These are phyloP conservation scores for Triplophysa dalaica DNA, from an alignment of 2,113 vertebrate genomes.

Conservation along the genomic window DNA sequence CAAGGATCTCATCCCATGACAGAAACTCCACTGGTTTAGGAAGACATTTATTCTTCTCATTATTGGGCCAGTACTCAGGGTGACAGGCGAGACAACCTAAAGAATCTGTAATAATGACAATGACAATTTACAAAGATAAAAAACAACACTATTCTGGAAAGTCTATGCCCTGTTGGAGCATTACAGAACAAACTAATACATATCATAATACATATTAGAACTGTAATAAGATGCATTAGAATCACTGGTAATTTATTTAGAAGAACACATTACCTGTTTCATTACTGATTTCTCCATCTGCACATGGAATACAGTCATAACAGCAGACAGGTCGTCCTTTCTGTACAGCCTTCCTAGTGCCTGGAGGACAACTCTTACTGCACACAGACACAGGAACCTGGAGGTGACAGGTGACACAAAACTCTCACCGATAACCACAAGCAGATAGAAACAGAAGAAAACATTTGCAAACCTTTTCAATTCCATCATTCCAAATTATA, in stretches of 20 bases:
- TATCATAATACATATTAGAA: too few species aligned
- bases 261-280: neutral
- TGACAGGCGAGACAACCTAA: constrained; percentile 63
- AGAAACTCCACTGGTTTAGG: constrained; percentile 70
- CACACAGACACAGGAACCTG: neutral
- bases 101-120: constrained; percentile 60
- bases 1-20: constrained; percentile 64
- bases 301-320: neutral
- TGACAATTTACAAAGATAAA: neutral
- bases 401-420: neutral
- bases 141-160: too few species aligned
- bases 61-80: constrained; percentile 67
- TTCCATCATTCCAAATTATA: constrained; percentile 69
- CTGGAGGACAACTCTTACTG: neutral
- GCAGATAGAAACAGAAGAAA: constrained; percentile 14
- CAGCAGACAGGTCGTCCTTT: neutral
- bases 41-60: constrained; percentile 57
- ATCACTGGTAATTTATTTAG: neutral
- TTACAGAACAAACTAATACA: too few species aligned
- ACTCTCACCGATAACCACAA: neutral
- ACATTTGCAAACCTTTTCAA: constrained; percentile 73
- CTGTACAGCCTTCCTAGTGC: neutral
- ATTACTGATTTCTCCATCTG: neutral
- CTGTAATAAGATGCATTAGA: neutral
- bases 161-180: too few species aligned